Evolutionary conservation across 37 sponge, comb jelly and placozoan species (phyloP).

Genomic region (Spongilla lacustris): DNA sequence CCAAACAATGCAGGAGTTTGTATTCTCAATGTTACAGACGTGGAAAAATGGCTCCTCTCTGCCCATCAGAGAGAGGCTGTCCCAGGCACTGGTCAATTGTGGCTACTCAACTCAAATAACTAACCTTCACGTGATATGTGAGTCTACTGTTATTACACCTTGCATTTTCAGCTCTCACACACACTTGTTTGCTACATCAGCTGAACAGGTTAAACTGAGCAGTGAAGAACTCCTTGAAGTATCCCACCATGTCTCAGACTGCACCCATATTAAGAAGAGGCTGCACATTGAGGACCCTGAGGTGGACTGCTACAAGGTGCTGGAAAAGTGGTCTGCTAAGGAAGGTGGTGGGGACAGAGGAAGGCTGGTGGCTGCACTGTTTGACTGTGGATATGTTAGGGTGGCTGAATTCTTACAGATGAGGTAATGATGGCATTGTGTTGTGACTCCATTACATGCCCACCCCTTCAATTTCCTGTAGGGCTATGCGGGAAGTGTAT

Average conservation of each 20-base stretch:
- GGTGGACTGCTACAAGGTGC: background rate
- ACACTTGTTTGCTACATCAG: background rate
- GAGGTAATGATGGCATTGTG: background rate
- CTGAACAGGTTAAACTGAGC: background rate
- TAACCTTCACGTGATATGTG: background rate
- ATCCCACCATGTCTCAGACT: background rate
- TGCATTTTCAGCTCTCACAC: background rate
- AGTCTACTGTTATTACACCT: background rate
- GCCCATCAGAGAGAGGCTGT: background rate
- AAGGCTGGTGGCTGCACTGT: background rate
- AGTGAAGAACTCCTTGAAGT: background rate
- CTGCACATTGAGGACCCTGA: background rate
- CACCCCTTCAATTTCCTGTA: background rate
- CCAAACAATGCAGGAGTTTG: background rate
- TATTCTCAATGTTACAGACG: background rate
- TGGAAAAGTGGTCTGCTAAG: background rate
- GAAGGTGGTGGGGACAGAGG: background rate
- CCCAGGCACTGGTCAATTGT: background rate
- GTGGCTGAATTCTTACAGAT: background rate
- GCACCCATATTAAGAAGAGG: background rate
- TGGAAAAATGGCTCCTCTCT: background rate
- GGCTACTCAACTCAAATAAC: background rate
- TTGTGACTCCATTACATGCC: too few species aligned
- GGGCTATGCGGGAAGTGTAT: background rate
- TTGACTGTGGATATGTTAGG: too few species aligned